Conservation (phyloP, 2,113 vertebrate genomes). For the Siniperca knerii region DNA sequence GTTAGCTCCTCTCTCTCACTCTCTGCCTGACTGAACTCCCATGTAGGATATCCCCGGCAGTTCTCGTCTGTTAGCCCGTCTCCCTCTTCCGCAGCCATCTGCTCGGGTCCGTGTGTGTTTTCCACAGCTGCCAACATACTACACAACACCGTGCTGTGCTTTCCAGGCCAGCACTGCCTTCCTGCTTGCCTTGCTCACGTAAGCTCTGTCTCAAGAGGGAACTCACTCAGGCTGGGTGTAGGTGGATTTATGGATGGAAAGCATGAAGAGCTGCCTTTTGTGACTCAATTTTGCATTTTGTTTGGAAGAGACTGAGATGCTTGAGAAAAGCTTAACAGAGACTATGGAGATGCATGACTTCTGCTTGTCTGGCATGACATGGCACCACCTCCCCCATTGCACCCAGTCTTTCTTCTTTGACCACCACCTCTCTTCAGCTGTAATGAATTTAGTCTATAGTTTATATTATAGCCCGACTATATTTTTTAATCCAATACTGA, state of each 20-base stretch:
- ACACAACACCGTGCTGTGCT: constrained; percentile 64
- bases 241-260: constrained; percentile 76
- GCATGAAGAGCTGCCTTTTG: constrained; percentile 65
- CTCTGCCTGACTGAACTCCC: constrained; percentile 71
- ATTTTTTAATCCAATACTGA: neutral
- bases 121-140: constrained; percentile 74
- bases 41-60: constrained; percentile 79
- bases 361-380: neutral
- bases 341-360: constrained; percentile 19
- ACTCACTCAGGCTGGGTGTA: constrained; percentile 72
- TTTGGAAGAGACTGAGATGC: constrained; percentile 44
- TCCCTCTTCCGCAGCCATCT: constrained; percentile 77
- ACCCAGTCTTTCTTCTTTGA: neutral
- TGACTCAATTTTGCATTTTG: constrained; percentile 73
- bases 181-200: constrained; percentile 72
- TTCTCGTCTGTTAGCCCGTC: constrained; percentile 75
- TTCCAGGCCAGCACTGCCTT: constrained; percentile 71
- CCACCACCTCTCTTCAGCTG: neutral
- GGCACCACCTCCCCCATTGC: neutral
- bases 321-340: constrained; percentile 40
- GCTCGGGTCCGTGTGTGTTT: constrained; percentile 73
- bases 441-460: neutral
- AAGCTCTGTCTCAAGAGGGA: constrained; percentile 80
- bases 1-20: constrained; percentile 34
- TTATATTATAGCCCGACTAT: neutral